Percentiles rank a stretch among this genome's conserved stretches.
Evolutionary conservation across 2,113 vertebrate species (phyloP).

Genomic region (Notothenia coriiceps): DNA sequence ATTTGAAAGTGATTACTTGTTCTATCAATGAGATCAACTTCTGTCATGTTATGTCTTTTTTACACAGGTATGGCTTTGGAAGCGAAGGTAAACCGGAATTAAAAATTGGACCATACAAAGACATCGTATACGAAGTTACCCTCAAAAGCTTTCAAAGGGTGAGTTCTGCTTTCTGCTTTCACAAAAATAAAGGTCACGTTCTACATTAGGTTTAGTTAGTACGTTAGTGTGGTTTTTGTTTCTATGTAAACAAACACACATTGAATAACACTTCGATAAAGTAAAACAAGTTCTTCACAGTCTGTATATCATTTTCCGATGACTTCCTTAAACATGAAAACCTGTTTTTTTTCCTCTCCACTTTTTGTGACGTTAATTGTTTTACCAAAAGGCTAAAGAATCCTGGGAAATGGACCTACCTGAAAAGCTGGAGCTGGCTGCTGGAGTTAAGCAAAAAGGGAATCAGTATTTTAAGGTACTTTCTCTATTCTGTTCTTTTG

Average conservation of each 20-base stretch:
- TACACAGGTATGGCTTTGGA: conserved; percentile 92
- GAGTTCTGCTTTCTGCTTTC: conserved; percentile 50
- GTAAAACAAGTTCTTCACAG: neutral
- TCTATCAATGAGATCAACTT: neutral
- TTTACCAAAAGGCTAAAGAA: conserved; percentile 90
- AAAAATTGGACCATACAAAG: conserved; percentile 89
- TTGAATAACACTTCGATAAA: neutral
- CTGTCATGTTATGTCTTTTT: neutral
- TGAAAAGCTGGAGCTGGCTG: conserved; percentile 91
- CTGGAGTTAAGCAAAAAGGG: conserved; percentile 92
- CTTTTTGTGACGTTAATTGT: conserved; percentile 3
- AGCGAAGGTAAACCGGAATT: conserved; percentile 89
- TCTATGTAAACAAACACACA: conserved; percentile 1
- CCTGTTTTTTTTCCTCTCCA: neutral
- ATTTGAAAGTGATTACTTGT: neutral
- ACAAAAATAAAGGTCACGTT: neutral
- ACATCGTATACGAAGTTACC: conserved; percentile 92
- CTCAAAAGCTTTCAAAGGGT: conserved; percentile 96
- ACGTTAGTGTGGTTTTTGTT: neutral
- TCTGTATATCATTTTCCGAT: conserved; percentile 7
- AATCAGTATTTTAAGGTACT: conserved; percentile 94
- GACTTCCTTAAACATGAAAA: conserved; percentile 5
- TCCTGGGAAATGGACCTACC: conserved; percentile 97
- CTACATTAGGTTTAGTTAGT: neutral
- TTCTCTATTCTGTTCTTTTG: neutral